Evolutionary conservation across 1,140 invertebrate genomes (phyloP), one percentile per base, ranked within the genome.

Genomic region (Zophobas morio): DNA sequence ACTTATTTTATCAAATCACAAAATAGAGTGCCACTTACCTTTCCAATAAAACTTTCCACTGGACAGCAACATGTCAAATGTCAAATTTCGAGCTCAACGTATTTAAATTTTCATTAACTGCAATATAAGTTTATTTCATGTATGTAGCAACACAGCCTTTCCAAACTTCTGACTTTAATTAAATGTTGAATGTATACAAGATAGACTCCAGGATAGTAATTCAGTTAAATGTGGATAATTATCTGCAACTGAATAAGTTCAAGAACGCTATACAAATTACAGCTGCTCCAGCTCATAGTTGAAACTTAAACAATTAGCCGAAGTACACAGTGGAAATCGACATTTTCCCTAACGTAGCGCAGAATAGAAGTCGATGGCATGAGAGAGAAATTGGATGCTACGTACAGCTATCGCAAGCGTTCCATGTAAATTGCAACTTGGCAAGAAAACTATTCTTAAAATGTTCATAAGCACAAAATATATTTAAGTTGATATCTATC

Each of bases 381-480:
- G 76, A 72, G 42, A 73, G 56, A 77, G 54, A 73, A 60, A 71
- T 33, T 46, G 33, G 51, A 60, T 34, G 40, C 57, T 56, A 73
- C 54, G 70, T 77, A 51, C 49, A 66, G 47, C 4, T 20, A 72
- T 6, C 33, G 6, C 35, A 37, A 54, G 3, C 35, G 71, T 35
- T 73, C 47, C 37, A 33, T 73, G 54, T 47, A 39, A 54, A 39
- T 54, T 54, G 71, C 37, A 56, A 56, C 54, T 35, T 56, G 36
- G 71, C 36, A 20, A 53, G 34, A 73, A 20, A 73, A 51, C 71
- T 51, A 72, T 42, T 72, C 40, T 63, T 32, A 46, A 79, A 33
- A 53, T 74, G 75, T 79, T 79, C 75, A 76, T 79, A 79, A 79
- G 76, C 74, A 79, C 76, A 79, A 79, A 79, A 79, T 71, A 79